Evolutionary conservation across 2,113 vertebrate species (phyloP).

Genomic region (Oreotrochilus melanogaster): DNA sequence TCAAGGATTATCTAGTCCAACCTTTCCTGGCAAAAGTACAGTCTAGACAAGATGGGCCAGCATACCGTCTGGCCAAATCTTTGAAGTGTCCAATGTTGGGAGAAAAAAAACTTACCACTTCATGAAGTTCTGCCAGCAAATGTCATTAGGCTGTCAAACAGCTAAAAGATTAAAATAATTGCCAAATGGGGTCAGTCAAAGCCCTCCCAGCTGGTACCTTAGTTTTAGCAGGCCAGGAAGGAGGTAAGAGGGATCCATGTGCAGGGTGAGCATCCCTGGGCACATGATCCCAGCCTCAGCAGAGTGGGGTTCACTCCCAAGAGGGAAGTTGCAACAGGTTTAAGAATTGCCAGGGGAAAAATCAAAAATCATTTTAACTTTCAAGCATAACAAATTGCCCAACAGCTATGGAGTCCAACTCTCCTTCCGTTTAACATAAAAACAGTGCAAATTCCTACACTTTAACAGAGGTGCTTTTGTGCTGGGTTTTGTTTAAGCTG

Average conservation of each 20-base stretch:
- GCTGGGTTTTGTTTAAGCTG: neutral
- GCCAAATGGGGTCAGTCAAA: neutral
- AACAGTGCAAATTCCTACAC: neutral
- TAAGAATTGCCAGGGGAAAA: neutral
- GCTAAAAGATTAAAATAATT: neutral
- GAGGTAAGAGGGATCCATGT: neutral
- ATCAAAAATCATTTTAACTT: neutral
- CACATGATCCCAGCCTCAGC: accelerated
- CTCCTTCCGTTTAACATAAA: neutral
- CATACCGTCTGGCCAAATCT: neutral
- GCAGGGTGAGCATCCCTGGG: neutral
- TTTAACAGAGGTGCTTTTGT: slow-evolving; percentile 16
- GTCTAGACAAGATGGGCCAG: neutral
- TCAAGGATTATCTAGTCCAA: neutral
- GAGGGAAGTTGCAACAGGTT: neutral
- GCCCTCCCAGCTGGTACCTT: neutral
- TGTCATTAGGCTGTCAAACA: neutral
- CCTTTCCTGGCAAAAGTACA: neutral
- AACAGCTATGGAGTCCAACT: neutral
- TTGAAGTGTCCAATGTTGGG: neutral
- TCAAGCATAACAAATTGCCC: neutral
- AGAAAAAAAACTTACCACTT: neutral
- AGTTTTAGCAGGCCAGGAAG: neutral
- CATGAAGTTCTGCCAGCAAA: neutral
- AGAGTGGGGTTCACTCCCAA: neutral